Percentiles rank a stretch among this genome's conserved stretches.
phyloP scores from a whole-genome alignment of 2,888 invertebrate species.

The Dasysyrphus tricinctus region DNA sequence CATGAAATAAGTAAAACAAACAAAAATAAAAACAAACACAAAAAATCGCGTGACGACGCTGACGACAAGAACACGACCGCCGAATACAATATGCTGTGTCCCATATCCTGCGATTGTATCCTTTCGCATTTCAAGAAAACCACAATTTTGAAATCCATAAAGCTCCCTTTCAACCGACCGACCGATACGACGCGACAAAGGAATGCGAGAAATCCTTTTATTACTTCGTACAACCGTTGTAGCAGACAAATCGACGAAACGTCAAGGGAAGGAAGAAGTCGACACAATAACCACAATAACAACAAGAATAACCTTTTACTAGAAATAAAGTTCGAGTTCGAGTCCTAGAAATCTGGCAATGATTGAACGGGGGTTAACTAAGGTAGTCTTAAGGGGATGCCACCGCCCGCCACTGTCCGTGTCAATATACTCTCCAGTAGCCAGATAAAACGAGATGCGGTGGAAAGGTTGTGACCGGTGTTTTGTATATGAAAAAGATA shows the following conservation, averaged over 20 bases:
- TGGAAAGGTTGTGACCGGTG: not conserved
- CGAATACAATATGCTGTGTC: not conserved
- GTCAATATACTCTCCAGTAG: not conserved
- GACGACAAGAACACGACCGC: not conserved
- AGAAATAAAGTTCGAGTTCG: not conserved
- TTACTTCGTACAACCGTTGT: not conserved
- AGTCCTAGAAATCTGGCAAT: not conserved
- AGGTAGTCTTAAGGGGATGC: no score
- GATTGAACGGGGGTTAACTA: not conserved
- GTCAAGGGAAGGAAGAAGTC: not conserved
- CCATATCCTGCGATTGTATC: constrained; percentile 4
- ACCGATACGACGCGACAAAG: not conserved
- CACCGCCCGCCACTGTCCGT: not conserved
- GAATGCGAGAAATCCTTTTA: not conserved
- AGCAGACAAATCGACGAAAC: not conserved
- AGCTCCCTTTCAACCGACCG: not conserved
- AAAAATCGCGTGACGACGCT: not conserved
- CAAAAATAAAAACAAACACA: not conserved
- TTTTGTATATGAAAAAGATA: not conserved
- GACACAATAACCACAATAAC: not conserved
- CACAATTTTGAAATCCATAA: not conserved
- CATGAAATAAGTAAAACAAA: not conserved
- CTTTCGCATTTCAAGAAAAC: not conserved
- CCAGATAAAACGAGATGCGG: not conserved
- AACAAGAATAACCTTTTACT: constrained; percentile 13